Base-by-base conservation (phyloP, 1,140 invertebrate species). In the Cataglyphis hispanica region DNA sequence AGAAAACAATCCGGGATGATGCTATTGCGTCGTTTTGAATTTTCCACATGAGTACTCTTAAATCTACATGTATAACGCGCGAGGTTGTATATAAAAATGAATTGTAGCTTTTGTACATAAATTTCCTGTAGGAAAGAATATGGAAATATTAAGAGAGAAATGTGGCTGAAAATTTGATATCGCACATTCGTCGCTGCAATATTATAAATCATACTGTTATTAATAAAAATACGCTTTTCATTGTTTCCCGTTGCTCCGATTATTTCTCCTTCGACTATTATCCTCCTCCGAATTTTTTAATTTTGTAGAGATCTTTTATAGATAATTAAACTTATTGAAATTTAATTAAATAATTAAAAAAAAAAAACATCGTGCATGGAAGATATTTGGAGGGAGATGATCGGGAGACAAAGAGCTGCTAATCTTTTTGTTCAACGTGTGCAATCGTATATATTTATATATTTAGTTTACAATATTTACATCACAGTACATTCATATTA, bases 401-500 rank as follows among this genome's bases (percentile, higher is more conserved):
- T 78, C n/a, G 37, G 37, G 25, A 34, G 7, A 43, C 46, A 69
- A 69, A 69, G 22, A 13, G 27, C n/a, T 34, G 34, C 4, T 31
- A 25, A 66, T 43, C 78, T 64, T 76, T 87, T 86, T 75, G 64
- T 84, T 84, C 77, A 67, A 67, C 90, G 88, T 87, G 90, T 91
- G 90, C 86, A 90, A 87, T 88, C 61, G 86, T 91, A 86, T 91
- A 91, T 89, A 90, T 91, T 90, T 81, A 72, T 81, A 31, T 81
- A 81, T 69, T 53, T 70, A 81, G 89, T 93, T 92, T 93, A 93
- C 92, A 93, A 92, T 93, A 93, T 93, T 93, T 93, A 93, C 92
- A 93, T 89, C 77, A 91, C 89, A 86, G 83, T 84, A 91, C 86
- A 87, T 87, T 83, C 83, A 91, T 91, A 91, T 90, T 84, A 90